Evolutionary conservation across 1,140 invertebrate species (phyloP).

Genomic region (Drosophila mojavensis): DNA sequence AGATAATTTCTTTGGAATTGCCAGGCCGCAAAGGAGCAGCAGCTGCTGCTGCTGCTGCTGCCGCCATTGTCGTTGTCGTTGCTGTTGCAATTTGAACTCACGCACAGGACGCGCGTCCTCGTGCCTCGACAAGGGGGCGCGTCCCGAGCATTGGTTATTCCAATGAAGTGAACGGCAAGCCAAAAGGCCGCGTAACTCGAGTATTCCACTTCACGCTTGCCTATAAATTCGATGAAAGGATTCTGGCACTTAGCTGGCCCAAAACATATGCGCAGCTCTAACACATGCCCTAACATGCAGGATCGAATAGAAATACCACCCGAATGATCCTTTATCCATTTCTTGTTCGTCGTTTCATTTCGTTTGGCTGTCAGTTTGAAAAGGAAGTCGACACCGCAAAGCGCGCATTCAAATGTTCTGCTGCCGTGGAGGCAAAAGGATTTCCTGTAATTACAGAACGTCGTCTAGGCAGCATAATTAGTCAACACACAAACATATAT

Average conservation of each 20-base stretch:
- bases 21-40: background rate
- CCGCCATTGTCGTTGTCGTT: background rate
- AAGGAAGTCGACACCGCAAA: conserved; percentile 44
- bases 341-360: background rate
- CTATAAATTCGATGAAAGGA: conserved; percentile 46
- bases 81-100: conserved; percentile 34
- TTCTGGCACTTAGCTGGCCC: conserved; percentile 34
- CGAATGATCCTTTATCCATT: conserved; percentile 35
- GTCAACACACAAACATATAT: conserved; percentile 27
- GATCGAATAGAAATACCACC: conserved; percentile 44
- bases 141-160: conserved; percentile 7
- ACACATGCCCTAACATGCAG: conserved; percentile 51
- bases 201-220: conserved; percentile 54
- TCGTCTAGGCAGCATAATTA: conserved; percentile 62
- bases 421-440: conserved; percentile 63
- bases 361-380: conserved; percentile 39
- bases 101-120: conserved; percentile 45
- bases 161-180: conserved; percentile 15
- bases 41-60: conserved; percentile 1
- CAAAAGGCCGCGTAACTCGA: conserved; percentile 44
- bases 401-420: conserved; percentile 15
- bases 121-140: conserved; percentile 23
- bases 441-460: conserved; percentile 72
- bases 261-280: conserved; percentile 26
- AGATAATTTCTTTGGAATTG: conserved; percentile 24